Percentiles rank a stretch among this genome's conserved stretches.
Evolutionary conservation across 2,888 invertebrate species (phyloP).

Genomic region (Trisateles emortualis): DNA sequence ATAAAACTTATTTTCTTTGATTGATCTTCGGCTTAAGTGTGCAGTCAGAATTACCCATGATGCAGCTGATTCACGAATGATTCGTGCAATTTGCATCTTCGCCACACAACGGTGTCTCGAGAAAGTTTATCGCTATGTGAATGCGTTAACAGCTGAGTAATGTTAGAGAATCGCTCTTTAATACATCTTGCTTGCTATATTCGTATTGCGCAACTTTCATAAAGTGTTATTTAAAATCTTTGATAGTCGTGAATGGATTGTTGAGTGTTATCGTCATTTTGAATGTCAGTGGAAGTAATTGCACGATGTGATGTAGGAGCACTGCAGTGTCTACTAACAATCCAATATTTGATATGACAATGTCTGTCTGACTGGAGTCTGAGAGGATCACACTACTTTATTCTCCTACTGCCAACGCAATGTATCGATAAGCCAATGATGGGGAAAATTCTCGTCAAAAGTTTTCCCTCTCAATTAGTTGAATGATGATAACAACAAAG

Average conservation of each 20-base stretch:
- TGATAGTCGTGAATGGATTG: conserved; percentile 1
- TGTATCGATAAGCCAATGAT: background rate
- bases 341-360: too few relatives aligned
- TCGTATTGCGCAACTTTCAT: conserved; percentile 31
- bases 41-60: conserved; percentile 15
- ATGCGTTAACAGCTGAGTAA: conserved; percentile 45
- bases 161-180: conserved; percentile 25
- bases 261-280: background rate
- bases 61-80: conserved; percentile 43
- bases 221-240: conserved; percentile 20
- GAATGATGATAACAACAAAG: conserved; percentile 28
- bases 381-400: background rate
- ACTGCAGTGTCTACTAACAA: too few relatives aligned
- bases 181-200: conserved; percentile 13
- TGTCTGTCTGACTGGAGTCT: too few relatives aligned
- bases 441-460: background rate
- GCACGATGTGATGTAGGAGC: background rate
- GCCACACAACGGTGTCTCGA: conserved; percentile 24
- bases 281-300: background rate
- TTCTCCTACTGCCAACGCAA: background rate
- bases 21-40: conserved; percentile 25
- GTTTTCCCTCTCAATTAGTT: conserved; percentile 10
- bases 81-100: conserved; percentile 47
- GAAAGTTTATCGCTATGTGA: conserved; percentile 40
- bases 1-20: too few relatives aligned